These are phyloP conservation scores for Coleophora deauratella DNA, from an alignment of 2,888 invertebrate genomes.

Conservation along the genomic window DNA sequence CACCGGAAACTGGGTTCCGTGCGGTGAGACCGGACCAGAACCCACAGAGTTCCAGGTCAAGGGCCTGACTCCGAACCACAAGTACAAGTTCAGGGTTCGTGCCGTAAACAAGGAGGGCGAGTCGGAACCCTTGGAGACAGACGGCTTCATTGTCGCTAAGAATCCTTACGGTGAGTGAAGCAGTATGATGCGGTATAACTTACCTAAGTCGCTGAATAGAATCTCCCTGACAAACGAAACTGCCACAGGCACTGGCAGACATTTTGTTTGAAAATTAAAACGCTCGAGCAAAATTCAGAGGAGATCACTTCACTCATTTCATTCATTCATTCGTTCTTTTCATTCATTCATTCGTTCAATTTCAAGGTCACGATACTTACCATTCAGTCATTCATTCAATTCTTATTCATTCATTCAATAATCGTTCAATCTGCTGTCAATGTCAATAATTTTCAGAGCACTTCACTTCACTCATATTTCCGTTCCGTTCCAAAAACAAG, in stretches of 20 bases:
- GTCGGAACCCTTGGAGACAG: conserved; percentile 94
- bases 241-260: neutral
- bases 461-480: too few relatives aligned
- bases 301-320: too few relatives aligned
- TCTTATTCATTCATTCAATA: too few relatives aligned
- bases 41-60: conserved; percentile 89
- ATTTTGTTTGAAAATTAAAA: neutral
- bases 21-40: conserved; percentile 91
- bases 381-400: too few relatives aligned
- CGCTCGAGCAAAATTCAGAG: too few relatives aligned
- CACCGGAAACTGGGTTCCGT: conserved; percentile 96
- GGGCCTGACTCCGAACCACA: conserved; percentile 94
- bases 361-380: too few relatives aligned
- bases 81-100: conserved; percentile 97
- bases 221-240: neutral
- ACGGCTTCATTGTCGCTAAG: conserved; percentile 90
- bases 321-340: too few relatives aligned
- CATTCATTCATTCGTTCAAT: too few relatives aligned
- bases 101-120: conserved; percentile 98
- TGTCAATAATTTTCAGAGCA: too few relatives aligned
- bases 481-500: too few relatives aligned
- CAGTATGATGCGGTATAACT: too few relatives aligned
- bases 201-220: neutral
- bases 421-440: too few relatives aligned
- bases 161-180: conserved; percentile 90